phyloP scores from a whole-genome alignment of 35 echinoderm and acorn worm genomes.

The Heliocidaris erythrogramma region DNA sequence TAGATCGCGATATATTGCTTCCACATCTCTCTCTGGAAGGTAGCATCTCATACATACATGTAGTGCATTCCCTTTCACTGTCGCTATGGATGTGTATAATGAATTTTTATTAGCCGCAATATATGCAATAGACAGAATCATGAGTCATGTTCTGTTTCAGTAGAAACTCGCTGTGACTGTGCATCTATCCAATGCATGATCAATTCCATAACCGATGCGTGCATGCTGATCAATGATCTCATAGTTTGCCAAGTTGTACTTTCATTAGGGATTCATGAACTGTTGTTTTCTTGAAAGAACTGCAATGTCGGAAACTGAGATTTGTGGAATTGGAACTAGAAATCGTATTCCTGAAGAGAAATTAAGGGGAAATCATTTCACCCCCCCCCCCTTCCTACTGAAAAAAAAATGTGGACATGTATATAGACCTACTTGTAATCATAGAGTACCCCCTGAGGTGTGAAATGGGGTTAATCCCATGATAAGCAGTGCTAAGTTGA shows the following conservation, averaged over 20 bases:
- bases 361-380: not conserved
- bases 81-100: not conserved
- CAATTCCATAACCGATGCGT: not conserved
- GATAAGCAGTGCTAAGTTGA: not conserved
- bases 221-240: not conserved
- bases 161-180: not conserved
- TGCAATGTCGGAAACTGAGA: not conserved
- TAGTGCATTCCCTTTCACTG: not conserved
- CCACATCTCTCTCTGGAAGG: not conserved
- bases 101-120: constrained; percentile 12
- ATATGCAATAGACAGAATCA: not conserved
- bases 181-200: not conserved
- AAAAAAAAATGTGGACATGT: too few relatives aligned
- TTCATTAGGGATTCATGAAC: not conserved
- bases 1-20: constrained; percentile 11
- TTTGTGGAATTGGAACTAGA: not conserved
- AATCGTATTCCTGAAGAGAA: not conserved
- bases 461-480: not conserved
- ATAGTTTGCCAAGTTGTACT: constrained; percentile 1
- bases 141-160: not conserved
- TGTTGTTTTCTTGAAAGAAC: not conserved
- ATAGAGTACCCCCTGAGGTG: not conserved
- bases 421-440: not conserved
- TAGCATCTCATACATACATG: not conserved
- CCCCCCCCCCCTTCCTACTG: too few relatives aligned